Conservation (phyloP, 1,140 invertebrate genomes). For the Pogonomyrmex barbatus region DNA sequence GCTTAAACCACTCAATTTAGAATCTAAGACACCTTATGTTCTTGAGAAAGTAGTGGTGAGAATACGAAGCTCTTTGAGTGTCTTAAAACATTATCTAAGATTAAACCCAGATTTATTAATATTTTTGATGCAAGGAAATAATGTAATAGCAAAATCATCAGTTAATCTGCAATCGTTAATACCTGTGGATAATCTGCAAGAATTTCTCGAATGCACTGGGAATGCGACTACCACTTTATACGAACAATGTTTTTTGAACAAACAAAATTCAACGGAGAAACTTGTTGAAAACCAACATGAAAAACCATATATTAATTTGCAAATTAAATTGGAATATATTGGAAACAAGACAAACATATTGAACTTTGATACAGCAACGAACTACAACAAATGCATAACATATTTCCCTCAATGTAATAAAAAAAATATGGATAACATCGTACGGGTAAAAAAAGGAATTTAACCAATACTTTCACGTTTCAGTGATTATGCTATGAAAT, state of each 20-base stretch:
- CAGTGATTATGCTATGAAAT: not conserved
- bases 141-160: conserved; percentile 76
- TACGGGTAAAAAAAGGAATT: conserved; percentile 50
- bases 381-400: not conserved
- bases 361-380: conserved; percentile 52
- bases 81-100: conserved; percentile 81
- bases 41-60: conserved; percentile 82
- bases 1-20: conserved; percentile 78
- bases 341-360: conserved; percentile 68
- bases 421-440: conserved; percentile 52
- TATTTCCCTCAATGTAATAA: not conserved
- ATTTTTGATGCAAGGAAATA: conserved; percentile 77
- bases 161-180: conserved; percentile 80
- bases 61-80: conserved; percentile 80
- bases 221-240: conserved; percentile 75
- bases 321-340: conserved; percentile 77
- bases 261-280: conserved; percentile 57
- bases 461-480: not conserved
- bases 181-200: conserved; percentile 71
- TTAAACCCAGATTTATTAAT: conserved; percentile 79
- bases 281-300: conserved; percentile 62
- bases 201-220: conserved; percentile 74
- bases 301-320: conserved; percentile 74
- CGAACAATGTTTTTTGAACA: conserved; percentile 78
- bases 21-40: conserved; percentile 69